Evolutionary conservation across 2,888 invertebrate species (phyloP).

Genomic region (Synergus itoensis): DNA sequence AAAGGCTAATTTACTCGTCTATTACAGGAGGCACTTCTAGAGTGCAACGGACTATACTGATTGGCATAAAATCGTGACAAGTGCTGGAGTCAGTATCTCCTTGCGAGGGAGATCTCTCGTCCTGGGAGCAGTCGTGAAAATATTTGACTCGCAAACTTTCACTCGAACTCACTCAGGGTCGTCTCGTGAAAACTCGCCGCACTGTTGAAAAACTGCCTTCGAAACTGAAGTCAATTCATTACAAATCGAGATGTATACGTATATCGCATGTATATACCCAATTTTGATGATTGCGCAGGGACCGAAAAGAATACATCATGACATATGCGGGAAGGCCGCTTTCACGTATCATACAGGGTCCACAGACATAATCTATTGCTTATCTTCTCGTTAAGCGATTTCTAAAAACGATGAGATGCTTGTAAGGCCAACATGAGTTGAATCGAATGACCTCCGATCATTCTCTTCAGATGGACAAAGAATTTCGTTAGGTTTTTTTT

Average conservation of each 20-base stretch:
- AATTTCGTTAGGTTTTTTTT: neutral
- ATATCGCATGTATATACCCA: neutral
- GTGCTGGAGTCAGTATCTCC: constrained; percentile 30
- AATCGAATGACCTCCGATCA: neutral
- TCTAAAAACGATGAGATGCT: constrained; percentile 5
- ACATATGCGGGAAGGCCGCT: neutral
- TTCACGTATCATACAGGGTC: neutral
- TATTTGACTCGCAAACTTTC: constrained; percentile 62
- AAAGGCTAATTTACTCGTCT: neutral
- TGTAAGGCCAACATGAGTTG: neutral
- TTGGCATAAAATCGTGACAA: constrained; percentile 39
- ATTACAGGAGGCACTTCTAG: constrained; percentile 20
- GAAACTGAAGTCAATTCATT: constrained; percentile 18
- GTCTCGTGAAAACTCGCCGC: constrained; percentile 57
- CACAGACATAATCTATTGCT: neutral
- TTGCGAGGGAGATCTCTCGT: constrained; percentile 37
- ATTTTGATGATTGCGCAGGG: constrained; percentile 7
- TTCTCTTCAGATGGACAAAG: neutral
- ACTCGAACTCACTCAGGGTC: constrained; percentile 66
- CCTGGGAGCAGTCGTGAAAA: constrained; percentile 47
- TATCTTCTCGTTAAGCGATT: neutral
- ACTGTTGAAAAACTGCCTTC: constrained; percentile 30
- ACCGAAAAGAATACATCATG: constrained; percentile 3
- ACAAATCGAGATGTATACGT: neutral
- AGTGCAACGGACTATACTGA: constrained; percentile 31